phyloP scores from a whole-genome alignment of 2,797 vertebrate species.

The Centroberyx gerrardi region DNA sequence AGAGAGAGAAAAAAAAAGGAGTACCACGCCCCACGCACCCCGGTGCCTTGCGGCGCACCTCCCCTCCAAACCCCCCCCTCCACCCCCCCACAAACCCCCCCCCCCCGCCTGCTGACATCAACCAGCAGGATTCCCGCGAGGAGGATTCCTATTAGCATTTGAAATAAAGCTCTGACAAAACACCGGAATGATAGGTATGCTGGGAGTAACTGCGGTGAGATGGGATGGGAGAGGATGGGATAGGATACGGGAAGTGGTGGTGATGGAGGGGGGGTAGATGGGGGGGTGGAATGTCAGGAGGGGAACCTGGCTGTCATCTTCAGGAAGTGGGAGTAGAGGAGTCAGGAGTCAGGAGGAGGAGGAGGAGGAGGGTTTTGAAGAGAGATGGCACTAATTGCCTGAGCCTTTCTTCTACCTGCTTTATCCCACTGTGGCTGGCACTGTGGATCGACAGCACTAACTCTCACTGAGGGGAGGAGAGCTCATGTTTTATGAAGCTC shows the following conservation, averaged over 20 bases:
- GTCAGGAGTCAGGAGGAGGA: constrained; percentile 21
- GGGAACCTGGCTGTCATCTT: constrained; percentile 67
- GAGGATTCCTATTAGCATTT: constrained; percentile 58
- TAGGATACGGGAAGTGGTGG: constrained; percentile 60
- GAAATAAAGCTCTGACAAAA: constrained; percentile 68
- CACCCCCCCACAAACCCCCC: too few relatives aligned
- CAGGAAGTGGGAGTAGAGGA: constrained; percentile 71
- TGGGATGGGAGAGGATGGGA: constrained; percentile 12
- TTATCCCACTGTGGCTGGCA: constrained; percentile 43
- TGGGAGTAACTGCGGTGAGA: constrained; percentile 65
- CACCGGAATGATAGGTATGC: constrained; percentile 71
- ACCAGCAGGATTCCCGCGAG: constrained; percentile 28
- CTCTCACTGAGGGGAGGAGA: constrained; percentile 70
- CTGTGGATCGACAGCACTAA: background rate
- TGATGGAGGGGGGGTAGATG: constrained; percentile 5
- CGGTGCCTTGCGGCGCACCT: constrained; percentile 3
- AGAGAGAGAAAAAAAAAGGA: too few relatives aligned
- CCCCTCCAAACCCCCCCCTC: background rate
- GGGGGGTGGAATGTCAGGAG: constrained; percentile 61
- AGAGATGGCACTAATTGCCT: constrained; percentile 87
- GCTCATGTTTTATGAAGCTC: constrained; percentile 56
- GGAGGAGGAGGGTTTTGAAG: constrained; percentile 65
- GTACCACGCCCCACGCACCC: background rate
- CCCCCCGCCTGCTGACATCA: constrained; percentile 18
- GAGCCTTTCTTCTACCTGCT: constrained; percentile 83